Evolutionary conservation across 2,113 vertebrate genomes (phyloP), one percentile per base, ranked within the genome.

Genomic region (Hepsetus odoe): DNA sequence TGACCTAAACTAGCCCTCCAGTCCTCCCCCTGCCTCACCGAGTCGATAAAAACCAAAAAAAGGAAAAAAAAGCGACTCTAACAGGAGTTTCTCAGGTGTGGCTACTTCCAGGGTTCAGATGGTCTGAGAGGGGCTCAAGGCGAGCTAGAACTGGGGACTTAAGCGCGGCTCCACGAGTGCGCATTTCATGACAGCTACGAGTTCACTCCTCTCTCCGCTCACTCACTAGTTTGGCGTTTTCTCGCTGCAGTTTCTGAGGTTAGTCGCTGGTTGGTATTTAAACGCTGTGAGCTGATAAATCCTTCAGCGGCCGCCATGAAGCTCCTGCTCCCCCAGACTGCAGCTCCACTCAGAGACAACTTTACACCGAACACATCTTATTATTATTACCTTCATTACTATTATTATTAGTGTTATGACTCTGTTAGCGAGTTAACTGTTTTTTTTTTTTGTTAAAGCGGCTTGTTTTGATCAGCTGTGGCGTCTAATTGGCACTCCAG

Each of bases 81-180:
- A 38, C 16, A n/a, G 12, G 38, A 65, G 33, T 65, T 65, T 44
- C 32, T 67, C 32, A 56, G 22, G 22, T 53, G 0, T n/a, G 59
- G 8, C 59, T 38, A 33, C 59, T 67, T 67, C 38, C 40, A 79
- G 56, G 79, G 83, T 75, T 79, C 79, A 67, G 71, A 75, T 56
- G 83, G 83, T 79, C 71, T 81, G 83, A 72, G 76, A 77, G 83
- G 83, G 75, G 83, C 70, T 70, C 75, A 81, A 75, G 83, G 83
- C 72, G 62, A 73, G 26, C 28, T 33, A 44, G 14, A 55, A 35
- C 35, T 62, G n/a, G 56, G 26, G 51, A 5, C 33, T 42, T 26
- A 51, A 61, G 35, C 13, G 14, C n/a, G 18, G 8, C 3, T 69
- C 42, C 30, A 49, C 66, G 0, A 13, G 12, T 30, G 14, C 16